phyloP scores from a whole-genome alignment of 2,888 invertebrate species.

The Fragum fragum region DNA sequence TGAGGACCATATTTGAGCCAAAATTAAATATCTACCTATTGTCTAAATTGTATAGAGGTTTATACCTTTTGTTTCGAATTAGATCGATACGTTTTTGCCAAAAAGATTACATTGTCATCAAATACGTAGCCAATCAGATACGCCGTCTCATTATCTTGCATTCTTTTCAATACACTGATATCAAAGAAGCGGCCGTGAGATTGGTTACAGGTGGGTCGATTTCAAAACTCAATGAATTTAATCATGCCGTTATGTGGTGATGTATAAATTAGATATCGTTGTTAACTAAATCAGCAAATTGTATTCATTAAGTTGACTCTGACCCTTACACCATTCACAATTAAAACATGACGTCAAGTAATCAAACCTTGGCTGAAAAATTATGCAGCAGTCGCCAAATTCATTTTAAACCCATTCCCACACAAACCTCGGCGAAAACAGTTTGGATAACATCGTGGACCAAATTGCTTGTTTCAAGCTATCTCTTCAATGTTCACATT shows the following conservation, averaged over 20 bases:
- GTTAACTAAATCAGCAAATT: slow-evolving; percentile 11
- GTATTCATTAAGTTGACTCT: background rate
- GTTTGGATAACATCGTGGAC: too few relatives aligned
- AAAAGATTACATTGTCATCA: slow-evolving; percentile 17
- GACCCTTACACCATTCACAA: background rate
- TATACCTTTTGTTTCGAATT: slow-evolving; percentile 17
- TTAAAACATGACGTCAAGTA: too few relatives aligned
- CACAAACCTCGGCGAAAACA: too few relatives aligned
- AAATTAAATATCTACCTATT: slow-evolving; percentile 18
- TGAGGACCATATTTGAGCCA: background rate
- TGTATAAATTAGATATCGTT: slow-evolving; percentile 16
- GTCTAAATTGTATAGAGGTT: slow-evolving; percentile 19
- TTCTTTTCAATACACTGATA: background rate
- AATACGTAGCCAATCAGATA: slow-evolving; percentile 24
- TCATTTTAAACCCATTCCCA: too few relatives aligned
- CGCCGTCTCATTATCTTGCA: background rate
- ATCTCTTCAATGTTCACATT: too few relatives aligned
- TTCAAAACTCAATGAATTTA: background rate
- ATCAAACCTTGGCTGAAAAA: too few relatives aligned
- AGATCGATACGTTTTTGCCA: slow-evolving; percentile 8
- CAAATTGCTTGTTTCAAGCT: too few relatives aligned
- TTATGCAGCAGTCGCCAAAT: too few relatives aligned
- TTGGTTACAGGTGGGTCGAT: slow-evolving; percentile 22
- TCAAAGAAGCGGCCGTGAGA: background rate
- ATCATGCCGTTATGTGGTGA: background rate